Base-by-base conservation (phyloP, 2,888 invertebrate genomes). In the Acanthacorydalis orientalis region DNA sequence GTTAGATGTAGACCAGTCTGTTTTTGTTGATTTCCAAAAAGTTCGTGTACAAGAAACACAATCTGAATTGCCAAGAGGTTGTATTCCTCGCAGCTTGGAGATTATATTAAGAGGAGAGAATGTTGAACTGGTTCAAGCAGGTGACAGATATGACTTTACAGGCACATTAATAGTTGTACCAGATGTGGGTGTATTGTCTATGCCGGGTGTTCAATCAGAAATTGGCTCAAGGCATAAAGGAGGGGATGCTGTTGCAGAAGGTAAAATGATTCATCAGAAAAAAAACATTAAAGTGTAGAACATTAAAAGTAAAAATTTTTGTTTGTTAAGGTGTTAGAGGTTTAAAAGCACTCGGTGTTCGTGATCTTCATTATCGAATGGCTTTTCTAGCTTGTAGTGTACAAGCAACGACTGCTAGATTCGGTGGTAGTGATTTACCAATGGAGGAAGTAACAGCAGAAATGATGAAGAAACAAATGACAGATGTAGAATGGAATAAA, bases 1-100 rank as follows among this genome's bases (percentile, higher is more conserved):
- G 73, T 67, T 98, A 51, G 90, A 97, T 59, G 80, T 92, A 7
- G 90, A 93, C 65, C 91, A 91, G 62, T 95, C 95, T 0, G 69
- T 80, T 16, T 99, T 99, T 67, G 85, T 97, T 1, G 98, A 98
- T 68, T 99, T 98, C 64, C 98, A 98, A 70, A 98, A 97, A 71
- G 63, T 83, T 93, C 76, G 96, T 48, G 86, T 99, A 53, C 98
- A 98, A 64, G 98, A 98, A 68, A 92, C 92, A 0, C 98, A 99
- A 65, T 82, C 91, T 0, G 98, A 98, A 64, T 68, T 98, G 33
- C 98, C 98, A 0, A 70, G 96, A 42, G 98, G 98, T 4, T 89
- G 91, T 59, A 95, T 99, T 57, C 98, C 98, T 0, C 74, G 98
- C 37, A 92, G 92, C 50, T 78, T 99, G 40, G 98, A 99, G 68